Base-by-base conservation (phyloP, 2,113 vertebrate species). In the Bolborhynchus lineola region DNA sequence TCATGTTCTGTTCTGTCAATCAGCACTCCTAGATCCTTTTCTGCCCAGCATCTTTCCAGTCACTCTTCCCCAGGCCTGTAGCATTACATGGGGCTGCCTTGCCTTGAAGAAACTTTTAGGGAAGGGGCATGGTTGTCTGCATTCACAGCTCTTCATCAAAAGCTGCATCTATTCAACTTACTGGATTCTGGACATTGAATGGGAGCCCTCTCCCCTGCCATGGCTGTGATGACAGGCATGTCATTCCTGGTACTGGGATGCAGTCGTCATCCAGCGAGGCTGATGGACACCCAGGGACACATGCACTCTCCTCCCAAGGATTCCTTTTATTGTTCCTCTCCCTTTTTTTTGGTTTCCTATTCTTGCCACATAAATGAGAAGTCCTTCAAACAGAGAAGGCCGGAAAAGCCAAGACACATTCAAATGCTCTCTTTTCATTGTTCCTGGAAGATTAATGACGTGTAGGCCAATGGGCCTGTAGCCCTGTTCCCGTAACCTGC, bases 371-470 rank as follows among this genome's bases (percentile, higher is more conserved):
- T 80, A 96, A 96, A 92, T 86, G 82, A 93, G 72, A 95, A 95
- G 77, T 89, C 88, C 90, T 97, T 96, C 93, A 94, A 90, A 93
- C 52, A 84, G 77, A 76, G 62, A 37, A 92, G 93, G 60, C 85
- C 86, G 82, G 92, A 93, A 95, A 83, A 93, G 65, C 84, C 83
- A 96, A 90, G 77, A 95, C 86, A 94, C 92, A 96, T 96, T 97
- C 90, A 96, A 92, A 93, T 84, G 88, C 88, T 97, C 93, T 77
- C 83, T 94, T 81, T 95, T 91, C 86, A 95, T 96, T 96, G 95
- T 94, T 97, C 64, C 83, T 88, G 82, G 92, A 96, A 93, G 93
- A 96, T 94, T 96, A 95, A 96, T 96, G 96, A 92, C 90, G 87
- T 0, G 2, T 49, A 93, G 95, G 92, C 95, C 92, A 95, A 50